These are phyloP conservation scores for Cyclophora albipunctata DNA, from an alignment of 2,888 invertebrate genomes.

Conservation along the genomic window DNA sequence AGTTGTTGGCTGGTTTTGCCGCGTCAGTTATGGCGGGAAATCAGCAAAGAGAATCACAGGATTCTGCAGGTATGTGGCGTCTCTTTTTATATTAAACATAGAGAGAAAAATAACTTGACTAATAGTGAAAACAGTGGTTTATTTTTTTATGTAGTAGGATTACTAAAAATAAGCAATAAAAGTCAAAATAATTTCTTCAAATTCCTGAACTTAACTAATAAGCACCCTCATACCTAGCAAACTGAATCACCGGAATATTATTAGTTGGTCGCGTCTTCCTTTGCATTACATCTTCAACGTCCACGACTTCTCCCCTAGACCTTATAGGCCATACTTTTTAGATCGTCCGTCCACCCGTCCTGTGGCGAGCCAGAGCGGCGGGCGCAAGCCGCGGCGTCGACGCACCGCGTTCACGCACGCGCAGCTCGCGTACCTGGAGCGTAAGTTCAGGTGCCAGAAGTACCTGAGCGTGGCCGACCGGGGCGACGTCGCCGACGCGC, in stretches of 20 bases:
- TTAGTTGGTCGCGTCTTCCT: too few relatives aligned
- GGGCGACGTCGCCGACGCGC: slow-evolving; percentile 92
- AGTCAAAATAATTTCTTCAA: background rate
- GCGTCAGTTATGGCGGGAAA: slow-evolving; percentile 62
- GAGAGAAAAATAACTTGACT: too few relatives aligned
- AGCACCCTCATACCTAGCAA: too few relatives aligned
- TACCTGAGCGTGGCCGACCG: slow-evolving; percentile 95
- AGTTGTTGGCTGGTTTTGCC: slow-evolving; percentile 58
- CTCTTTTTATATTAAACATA: too few relatives aligned
- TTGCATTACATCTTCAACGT: too few relatives aligned
- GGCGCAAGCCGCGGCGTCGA: slow-evolving; percentile 87
- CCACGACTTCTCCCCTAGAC: too few relatives aligned
- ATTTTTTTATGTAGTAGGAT: too few relatives aligned
- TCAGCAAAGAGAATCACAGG: slow-evolving; percentile 54
- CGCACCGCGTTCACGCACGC: slow-evolving; percentile 96
- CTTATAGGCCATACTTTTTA: slow-evolving; percentile 8
- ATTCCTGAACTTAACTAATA: too few relatives aligned
- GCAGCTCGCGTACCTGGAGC: slow-evolving; percentile 91
- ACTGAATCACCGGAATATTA: too few relatives aligned
- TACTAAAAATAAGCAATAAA: background rate
- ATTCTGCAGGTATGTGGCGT: slow-evolving; percentile 39
- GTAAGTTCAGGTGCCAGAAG: slow-evolving; percentile 95
- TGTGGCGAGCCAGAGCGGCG: slow-evolving; percentile 48
- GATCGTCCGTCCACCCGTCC: slow-evolving; percentile 43
- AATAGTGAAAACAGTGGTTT: too few relatives aligned